Evolutionary conservation across 1,140 invertebrate species (phyloP).

Genomic region (Drosophila santomea): DNA sequence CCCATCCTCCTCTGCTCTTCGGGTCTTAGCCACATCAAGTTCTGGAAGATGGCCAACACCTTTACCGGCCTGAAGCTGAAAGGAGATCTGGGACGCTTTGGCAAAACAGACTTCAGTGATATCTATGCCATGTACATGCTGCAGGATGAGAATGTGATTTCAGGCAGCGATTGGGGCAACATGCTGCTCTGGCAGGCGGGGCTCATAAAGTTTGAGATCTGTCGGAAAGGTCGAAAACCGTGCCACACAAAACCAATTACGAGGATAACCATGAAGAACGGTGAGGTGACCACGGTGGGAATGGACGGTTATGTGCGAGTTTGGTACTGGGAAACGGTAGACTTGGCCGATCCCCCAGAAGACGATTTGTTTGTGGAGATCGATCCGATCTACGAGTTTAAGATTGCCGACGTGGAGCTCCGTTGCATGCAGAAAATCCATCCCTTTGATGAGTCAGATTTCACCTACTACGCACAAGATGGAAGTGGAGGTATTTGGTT

Average conservation of each 20-base stretch:
- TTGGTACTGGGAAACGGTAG: constrained; percentile 95
- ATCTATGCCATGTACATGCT: constrained; percentile 93
- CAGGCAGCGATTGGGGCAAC: constrained; percentile 95
- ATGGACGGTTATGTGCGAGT: constrained; percentile 93
- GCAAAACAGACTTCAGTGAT: constrained; percentile 95
- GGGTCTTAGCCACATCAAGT: constrained; percentile 93
- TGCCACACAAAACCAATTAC: constrained; percentile 91
- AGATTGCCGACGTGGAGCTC: constrained; percentile 72
- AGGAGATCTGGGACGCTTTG: constrained; percentile 93
- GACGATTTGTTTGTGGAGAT: constrained; percentile 92
- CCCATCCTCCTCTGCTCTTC: constrained; percentile 91
- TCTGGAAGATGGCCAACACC: constrained; percentile 96
- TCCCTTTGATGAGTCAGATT: constrained; percentile 58
- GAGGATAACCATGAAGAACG: constrained; percentile 89
- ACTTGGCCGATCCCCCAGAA: constrained; percentile 91
- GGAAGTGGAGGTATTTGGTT: constrained; percentile 93
- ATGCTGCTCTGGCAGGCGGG: constrained; percentile 95
- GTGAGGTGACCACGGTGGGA: constrained; percentile 88
- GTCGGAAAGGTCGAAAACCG: constrained; percentile 88
- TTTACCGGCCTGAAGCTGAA: constrained; percentile 96
- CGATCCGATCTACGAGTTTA: constrained; percentile 92
- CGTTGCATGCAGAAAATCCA: constrained; percentile 70
- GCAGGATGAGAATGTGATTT: constrained; percentile 94
- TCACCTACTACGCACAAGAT: constrained; percentile 86
- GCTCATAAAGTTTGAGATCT: constrained; percentile 93